phyloP scores from a whole-genome alignment of 1,140 invertebrate species.

The Drosophila sp. region DNA sequence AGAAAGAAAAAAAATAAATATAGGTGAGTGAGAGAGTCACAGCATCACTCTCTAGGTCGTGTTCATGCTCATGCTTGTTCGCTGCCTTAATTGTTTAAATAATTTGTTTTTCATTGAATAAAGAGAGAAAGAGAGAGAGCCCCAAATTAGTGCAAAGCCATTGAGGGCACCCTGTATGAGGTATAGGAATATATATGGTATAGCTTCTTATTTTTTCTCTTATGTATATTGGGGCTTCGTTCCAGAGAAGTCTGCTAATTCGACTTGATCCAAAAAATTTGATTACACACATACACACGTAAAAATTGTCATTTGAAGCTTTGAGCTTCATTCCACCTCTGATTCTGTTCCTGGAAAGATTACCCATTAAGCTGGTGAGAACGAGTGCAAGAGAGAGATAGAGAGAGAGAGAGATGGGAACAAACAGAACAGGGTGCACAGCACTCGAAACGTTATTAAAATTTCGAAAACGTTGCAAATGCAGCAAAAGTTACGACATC shows the following conservation, averaged over 20 bases:
- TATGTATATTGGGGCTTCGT: no score
- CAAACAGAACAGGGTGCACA: conserved; percentile 8
- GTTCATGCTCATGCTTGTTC: neutral
- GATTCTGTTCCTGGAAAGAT: neutral
- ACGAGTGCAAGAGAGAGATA: neutral
- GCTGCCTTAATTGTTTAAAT: neutral
- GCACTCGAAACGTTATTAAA: conserved; percentile 22
- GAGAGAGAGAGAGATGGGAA: conserved; percentile 5
- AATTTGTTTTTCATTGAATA: no score
- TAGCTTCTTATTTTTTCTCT: no score
- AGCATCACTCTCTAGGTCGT: neutral
- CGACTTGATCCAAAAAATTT: no score
- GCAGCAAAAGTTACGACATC: conserved; percentile 21
- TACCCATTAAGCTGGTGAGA: neutral
- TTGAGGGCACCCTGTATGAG: no score
- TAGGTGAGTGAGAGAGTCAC: conserved; percentile 1
- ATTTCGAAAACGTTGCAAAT: conserved; percentile 22
- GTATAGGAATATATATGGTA: no score
- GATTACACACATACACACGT: no score
- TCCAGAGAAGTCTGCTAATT: no score
- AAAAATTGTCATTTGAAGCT: conserved; percentile 3
- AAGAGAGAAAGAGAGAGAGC: no score
- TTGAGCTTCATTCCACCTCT: neutral
- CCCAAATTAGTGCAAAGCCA: no score
- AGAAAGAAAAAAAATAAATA: neutral